Conservation (phyloP, 2,888 invertebrate genomes). For the Autographa gamma region DNA sequence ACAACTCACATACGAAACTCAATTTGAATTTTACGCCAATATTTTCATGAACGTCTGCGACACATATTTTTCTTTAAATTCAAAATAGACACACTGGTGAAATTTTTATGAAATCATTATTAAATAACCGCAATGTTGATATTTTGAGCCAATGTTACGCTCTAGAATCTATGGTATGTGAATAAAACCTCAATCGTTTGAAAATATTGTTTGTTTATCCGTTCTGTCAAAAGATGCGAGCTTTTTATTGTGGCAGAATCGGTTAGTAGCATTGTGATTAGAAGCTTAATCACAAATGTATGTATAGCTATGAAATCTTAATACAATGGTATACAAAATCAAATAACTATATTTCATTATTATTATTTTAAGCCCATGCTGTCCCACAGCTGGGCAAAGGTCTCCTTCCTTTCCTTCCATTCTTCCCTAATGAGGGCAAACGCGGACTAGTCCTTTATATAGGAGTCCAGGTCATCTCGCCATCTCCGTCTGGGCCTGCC, state of each 20-base stretch:
- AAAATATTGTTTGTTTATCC: neutral
- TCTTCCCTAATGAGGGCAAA: too few relatives aligned
- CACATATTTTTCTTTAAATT: conserved; percentile 8
- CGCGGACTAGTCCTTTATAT: too few relatives aligned
- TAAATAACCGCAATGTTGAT: neutral
- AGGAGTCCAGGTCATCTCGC: too few relatives aligned
- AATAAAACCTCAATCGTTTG: neutral
- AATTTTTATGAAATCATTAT: neutral
- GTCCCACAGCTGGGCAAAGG: too few relatives aligned
- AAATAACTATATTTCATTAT: too few relatives aligned
- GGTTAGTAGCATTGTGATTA: too few relatives aligned
- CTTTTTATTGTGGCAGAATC: neutral
- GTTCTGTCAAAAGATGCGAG: neutral
- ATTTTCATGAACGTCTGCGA: conserved; percentile 22
- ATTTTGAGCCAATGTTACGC: neutral
- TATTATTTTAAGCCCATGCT: too few relatives aligned
- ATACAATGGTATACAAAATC: too few relatives aligned
- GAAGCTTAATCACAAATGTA: too few relatives aligned
- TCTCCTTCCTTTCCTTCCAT: too few relatives aligned
- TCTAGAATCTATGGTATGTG: neutral
- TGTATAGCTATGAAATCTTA: too few relatives aligned
- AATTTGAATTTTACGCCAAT: conserved; percentile 25
- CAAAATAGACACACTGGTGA: neutral
- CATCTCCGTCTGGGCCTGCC: too few relatives aligned
- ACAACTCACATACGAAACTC: neutral